phyloP scores from a whole-genome alignment of 2,888 invertebrate genomes.

The Spilosoma lubricipeda region DNA sequence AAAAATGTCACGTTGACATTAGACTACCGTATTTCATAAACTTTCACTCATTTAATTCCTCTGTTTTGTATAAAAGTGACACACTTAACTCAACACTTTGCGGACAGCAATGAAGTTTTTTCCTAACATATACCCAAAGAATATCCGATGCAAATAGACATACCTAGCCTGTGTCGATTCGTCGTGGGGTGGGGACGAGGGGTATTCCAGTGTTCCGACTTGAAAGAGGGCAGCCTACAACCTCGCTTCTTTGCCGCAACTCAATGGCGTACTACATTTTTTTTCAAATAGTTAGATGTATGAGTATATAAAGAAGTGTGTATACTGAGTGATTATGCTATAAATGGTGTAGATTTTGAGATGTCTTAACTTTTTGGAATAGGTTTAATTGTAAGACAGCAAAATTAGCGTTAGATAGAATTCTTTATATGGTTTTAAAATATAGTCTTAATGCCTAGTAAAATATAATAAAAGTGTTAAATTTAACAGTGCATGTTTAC shows the following conservation, averaged over 20 bases:
- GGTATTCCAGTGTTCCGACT: conserved; percentile 73
- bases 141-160: conserved; percentile 82
- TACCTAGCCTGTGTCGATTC: conserved; percentile 67
- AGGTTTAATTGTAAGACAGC: background rate
- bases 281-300: conserved; percentile 68
- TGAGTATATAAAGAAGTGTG: conserved; percentile 16
- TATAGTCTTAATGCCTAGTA: too few species aligned
- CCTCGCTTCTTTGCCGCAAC: conserved; percentile 68
- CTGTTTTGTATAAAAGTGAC: background rate
- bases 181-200: conserved; percentile 56
- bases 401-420: background rate
- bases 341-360: background rate
- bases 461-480: background rate
- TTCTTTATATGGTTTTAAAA: background rate
- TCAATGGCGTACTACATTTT: conserved; percentile 81
- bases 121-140: conserved; percentile 55
- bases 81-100: conserved; percentile 3
- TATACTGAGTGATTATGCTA: background rate
- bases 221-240: conserved; percentile 72
- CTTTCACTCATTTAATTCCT: background rate
- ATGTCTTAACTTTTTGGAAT: background rate
- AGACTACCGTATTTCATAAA: background rate
- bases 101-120: conserved; percentile 40
- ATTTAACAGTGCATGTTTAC: background rate
- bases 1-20: background rate